Conservation (phyloP, 2,797 vertebrate genomes). For the Neopelma chrysocephalum region DNA sequence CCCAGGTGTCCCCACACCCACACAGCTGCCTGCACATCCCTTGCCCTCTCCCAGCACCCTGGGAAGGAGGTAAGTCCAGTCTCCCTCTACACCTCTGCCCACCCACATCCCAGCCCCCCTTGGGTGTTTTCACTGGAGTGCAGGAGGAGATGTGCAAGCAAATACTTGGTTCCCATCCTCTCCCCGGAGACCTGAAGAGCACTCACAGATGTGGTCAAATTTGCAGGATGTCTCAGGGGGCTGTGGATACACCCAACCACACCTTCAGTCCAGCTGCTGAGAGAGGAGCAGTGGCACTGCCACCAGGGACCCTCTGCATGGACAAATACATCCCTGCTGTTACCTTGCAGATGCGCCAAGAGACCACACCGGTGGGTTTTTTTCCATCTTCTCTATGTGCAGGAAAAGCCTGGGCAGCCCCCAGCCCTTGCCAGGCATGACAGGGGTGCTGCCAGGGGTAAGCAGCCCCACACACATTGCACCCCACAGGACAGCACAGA, state of each 20-base stretch:
- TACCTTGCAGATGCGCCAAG: not conserved
- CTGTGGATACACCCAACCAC: not conserved
- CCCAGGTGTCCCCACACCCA: accelerated
- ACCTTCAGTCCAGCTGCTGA: not conserved
- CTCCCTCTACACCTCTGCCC: not conserved
- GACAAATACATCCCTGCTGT: not conserved
- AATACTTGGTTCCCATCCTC: accelerated
- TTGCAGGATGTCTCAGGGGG: not conserved
- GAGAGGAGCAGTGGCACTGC: not conserved
- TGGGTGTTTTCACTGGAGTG: not conserved
- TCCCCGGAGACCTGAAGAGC: not conserved
- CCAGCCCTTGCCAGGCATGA: not conserved
- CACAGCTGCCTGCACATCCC: not conserved
- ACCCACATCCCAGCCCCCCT: not conserved
- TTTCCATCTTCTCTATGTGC: not conserved
- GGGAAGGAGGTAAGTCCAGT: not conserved
- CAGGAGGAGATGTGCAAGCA: not conserved
- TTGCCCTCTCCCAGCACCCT: accelerated
- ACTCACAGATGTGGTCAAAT: not conserved
- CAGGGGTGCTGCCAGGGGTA: not conserved
- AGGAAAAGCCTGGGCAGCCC: not conserved
- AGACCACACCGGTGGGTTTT: accelerated
- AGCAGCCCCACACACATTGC: not conserved
- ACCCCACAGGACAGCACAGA: not conserved
- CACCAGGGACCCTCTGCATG: not conserved